Evolutionary conservation across 2,797 vertebrate genomes (phyloP).

Genomic region (Cheirogaleus major): DNA sequence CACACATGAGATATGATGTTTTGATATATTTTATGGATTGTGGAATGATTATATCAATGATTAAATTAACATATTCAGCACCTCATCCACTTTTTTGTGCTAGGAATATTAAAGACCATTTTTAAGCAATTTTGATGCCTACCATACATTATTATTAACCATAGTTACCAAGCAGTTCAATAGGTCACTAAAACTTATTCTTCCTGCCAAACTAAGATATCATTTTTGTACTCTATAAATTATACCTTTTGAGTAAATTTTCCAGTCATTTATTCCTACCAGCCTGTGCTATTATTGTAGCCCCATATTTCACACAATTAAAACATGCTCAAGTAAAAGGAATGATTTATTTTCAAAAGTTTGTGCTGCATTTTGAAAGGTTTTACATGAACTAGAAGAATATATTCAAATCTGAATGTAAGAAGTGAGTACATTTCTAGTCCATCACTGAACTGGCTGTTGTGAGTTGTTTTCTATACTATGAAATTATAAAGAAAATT

Average conservation of each 20-base stretch:
- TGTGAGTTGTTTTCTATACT: constrained; percentile 38
- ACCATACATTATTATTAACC: not conserved
- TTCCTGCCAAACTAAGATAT: not conserved
- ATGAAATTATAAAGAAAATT: not conserved
- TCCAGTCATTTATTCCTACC: not conserved
- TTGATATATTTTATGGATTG: not conserved
- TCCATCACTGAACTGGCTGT: not conserved
- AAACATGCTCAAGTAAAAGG: constrained; percentile 45
- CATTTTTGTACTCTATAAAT: constrained; percentile 52
- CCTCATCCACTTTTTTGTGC: not conserved
- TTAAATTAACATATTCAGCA: not conserved
- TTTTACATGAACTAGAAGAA: constrained; percentile 13
- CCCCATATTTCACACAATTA: constrained; percentile 57
- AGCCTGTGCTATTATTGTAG: constrained; percentile 37
- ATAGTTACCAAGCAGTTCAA: not conserved
- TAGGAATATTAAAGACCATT: not conserved
- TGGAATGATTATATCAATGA: not conserved
- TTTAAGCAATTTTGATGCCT: not conserved
- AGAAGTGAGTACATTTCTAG: constrained; percentile 15
- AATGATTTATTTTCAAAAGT: not conserved
- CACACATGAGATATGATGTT: not conserved
- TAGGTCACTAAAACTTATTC: not conserved
- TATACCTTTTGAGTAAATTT: constrained; percentile 51
- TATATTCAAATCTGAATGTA: constrained; percentile 40
- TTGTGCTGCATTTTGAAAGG: not conserved